phyloP scores from a whole-genome alignment of 2,888 invertebrate species.

The Hirtodrosophila confusa region DNA sequence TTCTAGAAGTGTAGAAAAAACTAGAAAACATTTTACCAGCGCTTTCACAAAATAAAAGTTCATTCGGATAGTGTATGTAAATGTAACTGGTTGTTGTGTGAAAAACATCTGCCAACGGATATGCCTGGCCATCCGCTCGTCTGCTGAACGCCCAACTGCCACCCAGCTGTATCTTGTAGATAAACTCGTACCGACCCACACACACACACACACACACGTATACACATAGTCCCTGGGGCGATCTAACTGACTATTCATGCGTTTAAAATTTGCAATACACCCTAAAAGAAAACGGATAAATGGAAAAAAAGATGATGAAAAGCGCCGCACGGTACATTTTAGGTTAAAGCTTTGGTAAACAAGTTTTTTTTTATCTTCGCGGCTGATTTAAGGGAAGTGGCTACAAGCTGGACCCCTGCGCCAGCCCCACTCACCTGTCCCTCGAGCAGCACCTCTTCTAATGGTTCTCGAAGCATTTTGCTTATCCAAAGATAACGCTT shows the following conservation, averaged over 20 bases:
- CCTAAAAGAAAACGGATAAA: constrained; percentile 52
- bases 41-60: background rate
- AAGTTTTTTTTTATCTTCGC: constrained; percentile 51
- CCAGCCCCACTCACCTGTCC: background rate
- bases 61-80: constrained; percentile 11
- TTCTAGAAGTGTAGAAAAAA: too few relatives aligned
- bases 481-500: background rate
- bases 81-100: constrained; percentile 45
- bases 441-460: constrained; percentile 55
- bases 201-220: constrained; percentile 11
- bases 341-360: constrained; percentile 61
- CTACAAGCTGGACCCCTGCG: constrained; percentile 3
- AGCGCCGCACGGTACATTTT: constrained; percentile 67
- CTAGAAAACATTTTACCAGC: background rate
- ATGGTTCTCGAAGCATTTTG: constrained; percentile 7
- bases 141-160: constrained; percentile 13
- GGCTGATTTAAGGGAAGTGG: constrained; percentile 55
- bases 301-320: constrained; percentile 60
- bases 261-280: constrained; percentile 76
- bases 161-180: constrained; percentile 65
- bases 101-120: constrained; percentile 76
- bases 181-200: constrained; percentile 49
- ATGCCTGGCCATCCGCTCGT: constrained; percentile 51
- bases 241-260: constrained; percentile 73
- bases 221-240: constrained; percentile 41